A percentile compares a stretch with the other conserved stretches of the same genome.
phyloP scores from a whole-genome alignment of 2,888 invertebrate species.

The Drosophila sordidula region DNA sequence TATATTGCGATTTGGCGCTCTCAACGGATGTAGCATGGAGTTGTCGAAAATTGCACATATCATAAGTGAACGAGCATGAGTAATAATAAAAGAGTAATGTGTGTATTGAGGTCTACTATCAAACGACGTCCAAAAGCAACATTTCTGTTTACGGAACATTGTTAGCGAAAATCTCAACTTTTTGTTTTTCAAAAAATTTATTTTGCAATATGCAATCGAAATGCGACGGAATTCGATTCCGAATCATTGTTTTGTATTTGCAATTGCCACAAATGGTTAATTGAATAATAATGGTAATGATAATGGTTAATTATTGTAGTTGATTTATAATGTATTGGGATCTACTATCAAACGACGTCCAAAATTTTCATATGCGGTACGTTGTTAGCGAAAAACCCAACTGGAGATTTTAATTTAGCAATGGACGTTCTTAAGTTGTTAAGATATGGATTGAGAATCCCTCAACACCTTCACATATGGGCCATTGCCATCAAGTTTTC shows the following conservation, averaged over 20 bases:
- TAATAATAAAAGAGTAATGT: constrained; percentile 3
- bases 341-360: constrained; percentile 75
- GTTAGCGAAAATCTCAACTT: constrained; percentile 71
- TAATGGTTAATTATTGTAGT: neutral
- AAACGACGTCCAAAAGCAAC: constrained; percentile 54
- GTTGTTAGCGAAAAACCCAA: constrained; percentile 75
- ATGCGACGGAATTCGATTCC: constrained; percentile 30
- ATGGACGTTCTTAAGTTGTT: constrained; percentile 13
- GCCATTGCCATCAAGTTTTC: constrained; percentile 24
- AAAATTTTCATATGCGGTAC: constrained; percentile 41
- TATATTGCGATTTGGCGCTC: constrained; percentile 24
- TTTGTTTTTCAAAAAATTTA: constrained; percentile 14
- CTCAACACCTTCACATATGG: constrained; percentile 6
- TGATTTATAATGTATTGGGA: constrained; percentile 45
- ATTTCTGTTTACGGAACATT: constrained; percentile 38
- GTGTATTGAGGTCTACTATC: constrained; percentile 68
- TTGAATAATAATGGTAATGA: neutral
- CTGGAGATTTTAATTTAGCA: constrained; percentile 49
- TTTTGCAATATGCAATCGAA: constrained; percentile 53
- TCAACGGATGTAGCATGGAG: constrained; percentile 29
- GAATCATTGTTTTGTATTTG: constrained; percentile 15
- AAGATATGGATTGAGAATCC: constrained; percentile 16
- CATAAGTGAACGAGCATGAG: constrained; percentile 12
- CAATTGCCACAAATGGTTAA: constrained; percentile 5
- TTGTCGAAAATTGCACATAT: constrained; percentile 21